Conservation (phyloP, 2,888 invertebrate genomes). For the Enchytraeus crypticus region DNA sequence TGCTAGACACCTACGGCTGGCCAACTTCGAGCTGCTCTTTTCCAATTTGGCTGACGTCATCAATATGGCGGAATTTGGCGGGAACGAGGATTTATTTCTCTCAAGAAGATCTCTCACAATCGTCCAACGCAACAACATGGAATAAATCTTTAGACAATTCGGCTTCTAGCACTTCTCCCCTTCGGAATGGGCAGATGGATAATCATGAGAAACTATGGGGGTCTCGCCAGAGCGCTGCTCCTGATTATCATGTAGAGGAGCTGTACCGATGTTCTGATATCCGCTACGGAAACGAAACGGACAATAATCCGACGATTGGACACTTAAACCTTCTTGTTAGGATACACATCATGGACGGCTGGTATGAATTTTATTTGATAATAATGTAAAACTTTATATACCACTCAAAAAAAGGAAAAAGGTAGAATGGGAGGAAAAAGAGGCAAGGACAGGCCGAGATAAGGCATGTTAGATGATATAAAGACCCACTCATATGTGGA, state of each 20-base stretch:
- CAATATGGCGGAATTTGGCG: background rate
- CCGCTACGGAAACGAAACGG: background rate
- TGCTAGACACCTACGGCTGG: conserved; percentile 3
- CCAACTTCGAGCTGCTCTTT: conserved; percentile 1
- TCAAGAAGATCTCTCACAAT: too few relatives aligned
- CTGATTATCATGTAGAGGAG: background rate
- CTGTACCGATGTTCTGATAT: background rate
- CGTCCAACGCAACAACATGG: background rate
- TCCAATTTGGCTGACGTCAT: background rate
- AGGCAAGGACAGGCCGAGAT: too few relatives aligned
- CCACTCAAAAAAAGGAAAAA: too few relatives aligned
- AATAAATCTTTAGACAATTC: too few relatives aligned
- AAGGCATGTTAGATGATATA: too few relatives aligned
- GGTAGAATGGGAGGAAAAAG: too few relatives aligned
- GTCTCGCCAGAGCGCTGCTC: background rate
- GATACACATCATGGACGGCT: too few relatives aligned
- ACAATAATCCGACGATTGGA: too few relatives aligned
- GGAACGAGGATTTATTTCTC: background rate
- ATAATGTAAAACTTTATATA: too few relatives aligned
- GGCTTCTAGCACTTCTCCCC: background rate
- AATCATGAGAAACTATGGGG: background rate
- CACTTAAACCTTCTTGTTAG: too few relatives aligned
- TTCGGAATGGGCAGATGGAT: background rate
- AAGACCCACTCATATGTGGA: too few relatives aligned
- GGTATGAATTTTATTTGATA: too few relatives aligned